These are phyloP conservation scores for Myotis pilosus DNA, from an alignment of 2,797 vertebrate species.

Conservation along the genomic window DNA sequence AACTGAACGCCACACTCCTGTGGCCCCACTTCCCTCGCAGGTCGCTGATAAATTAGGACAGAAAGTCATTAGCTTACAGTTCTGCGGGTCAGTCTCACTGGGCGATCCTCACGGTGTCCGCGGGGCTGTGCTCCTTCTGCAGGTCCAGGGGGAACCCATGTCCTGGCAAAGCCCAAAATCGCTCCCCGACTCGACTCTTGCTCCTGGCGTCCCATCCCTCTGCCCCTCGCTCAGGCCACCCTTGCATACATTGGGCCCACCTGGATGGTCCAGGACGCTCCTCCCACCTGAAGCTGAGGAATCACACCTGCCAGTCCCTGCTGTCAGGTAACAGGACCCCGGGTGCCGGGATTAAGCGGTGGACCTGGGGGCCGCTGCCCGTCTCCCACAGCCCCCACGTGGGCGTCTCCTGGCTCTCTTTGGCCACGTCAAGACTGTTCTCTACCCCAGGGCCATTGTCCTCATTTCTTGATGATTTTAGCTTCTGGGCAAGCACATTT, in stretches of 20 bases:
- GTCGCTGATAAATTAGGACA: fast-evolving
- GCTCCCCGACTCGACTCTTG: fast-evolving
- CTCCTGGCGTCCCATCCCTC: fast-evolving
- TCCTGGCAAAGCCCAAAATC: fast-evolving
- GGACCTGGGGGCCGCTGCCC: neutral
- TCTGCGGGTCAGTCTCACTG: neutral
- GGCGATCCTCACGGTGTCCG: too few relatives aligned
- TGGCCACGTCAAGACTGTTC: neutral
- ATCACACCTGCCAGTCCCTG: neutral
- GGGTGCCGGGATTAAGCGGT: neutral
- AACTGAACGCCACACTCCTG: neutral
- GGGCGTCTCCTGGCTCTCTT: neutral
- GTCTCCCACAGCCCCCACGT: fast-evolving
- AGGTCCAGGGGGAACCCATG: fast-evolving
- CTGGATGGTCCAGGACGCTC: neutral
- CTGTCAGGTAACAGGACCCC: fast-evolving
- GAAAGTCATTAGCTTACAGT: fast-evolving
- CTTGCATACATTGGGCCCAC: neutral
- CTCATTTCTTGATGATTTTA: neutral
- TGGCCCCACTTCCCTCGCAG: fast-evolving
- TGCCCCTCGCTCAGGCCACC: neutral
- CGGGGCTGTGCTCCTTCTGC: neutral
- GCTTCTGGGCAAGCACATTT: too few relatives aligned
- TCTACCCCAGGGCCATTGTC: neutral
- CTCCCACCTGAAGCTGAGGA: fast-evolving